These are phyloP conservation scores for Spisula subtruncata DNA, from an alignment of 2,888 invertebrate species.

Conservation along the genomic window DNA sequence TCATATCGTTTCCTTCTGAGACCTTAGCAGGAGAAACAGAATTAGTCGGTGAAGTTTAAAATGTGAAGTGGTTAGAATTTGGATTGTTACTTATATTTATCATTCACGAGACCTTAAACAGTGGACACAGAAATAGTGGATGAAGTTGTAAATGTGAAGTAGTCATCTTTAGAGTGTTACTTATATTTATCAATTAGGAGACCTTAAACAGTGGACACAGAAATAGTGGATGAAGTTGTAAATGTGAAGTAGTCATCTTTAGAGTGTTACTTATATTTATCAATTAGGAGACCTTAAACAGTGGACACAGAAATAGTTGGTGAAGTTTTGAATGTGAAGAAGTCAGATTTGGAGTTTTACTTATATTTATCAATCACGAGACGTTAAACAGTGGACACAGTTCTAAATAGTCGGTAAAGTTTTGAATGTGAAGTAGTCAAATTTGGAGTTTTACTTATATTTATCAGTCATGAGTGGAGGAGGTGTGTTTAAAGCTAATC, in stretches of 20 bases:
- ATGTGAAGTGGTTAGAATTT: neutral
- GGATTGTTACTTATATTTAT: too few relatives aligned
- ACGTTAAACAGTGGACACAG: too few relatives aligned
- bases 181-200: neutral
- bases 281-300: neutral
- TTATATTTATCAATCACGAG: neutral
- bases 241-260: neutral
- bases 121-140: too few relatives aligned
- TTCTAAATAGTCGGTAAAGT: neutral
- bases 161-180: neutral
- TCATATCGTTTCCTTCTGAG: neutral
- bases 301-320: too few relatives aligned
- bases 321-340: neutral
- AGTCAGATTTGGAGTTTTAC: neutral
- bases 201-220: too few relatives aligned
- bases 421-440: neutral
- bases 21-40: neutral
- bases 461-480: neutral
- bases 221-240: neutral
- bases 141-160: neutral
- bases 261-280: neutral
- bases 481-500: constrained; percentile 1
- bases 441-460: neutral
- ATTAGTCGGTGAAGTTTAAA: neutral
- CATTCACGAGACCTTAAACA: too few relatives aligned